These are phyloP conservation scores for Hybos culiciformis DNA, from an alignment of 2,888 invertebrate genomes.

Conservation along the genomic window DNA sequence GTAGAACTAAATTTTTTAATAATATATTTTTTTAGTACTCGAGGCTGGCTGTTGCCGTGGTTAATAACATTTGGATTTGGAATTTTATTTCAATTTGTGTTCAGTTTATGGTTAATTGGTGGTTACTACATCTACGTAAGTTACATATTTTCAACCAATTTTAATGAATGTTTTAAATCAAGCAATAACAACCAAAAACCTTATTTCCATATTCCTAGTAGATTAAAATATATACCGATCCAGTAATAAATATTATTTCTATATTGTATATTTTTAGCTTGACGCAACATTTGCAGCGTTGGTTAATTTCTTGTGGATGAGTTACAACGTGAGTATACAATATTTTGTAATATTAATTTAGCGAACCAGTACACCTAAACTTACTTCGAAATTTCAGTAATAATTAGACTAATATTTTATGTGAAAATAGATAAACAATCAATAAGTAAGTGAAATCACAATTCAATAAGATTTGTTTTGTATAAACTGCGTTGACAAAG, in stretches of 20 bases:
- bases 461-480: too few species aligned
- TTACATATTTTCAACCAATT: constrained; percentile 17
- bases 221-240: not conserved
- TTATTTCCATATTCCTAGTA: too few species aligned
- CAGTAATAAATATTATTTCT: constrained; percentile 5
- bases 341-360: not conserved
- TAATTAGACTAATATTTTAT: too few species aligned
- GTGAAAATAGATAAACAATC: too few species aligned
- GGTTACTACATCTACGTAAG: constrained; percentile 87
- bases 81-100: constrained; percentile 60
- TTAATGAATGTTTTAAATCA: too few species aligned
- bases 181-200: too few species aligned
- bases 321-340: constrained; percentile 60
- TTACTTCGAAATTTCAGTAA: too few species aligned
- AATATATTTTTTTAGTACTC: constrained; percentile 43
- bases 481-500: too few species aligned
- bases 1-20: too few species aligned
- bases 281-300: constrained; percentile 65
- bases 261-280: constrained; percentile 43
- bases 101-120: constrained; percentile 73
- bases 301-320: constrained; percentile 68
- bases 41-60: constrained; percentile 77
- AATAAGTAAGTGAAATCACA: too few species aligned
- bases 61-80: constrained; percentile 51
- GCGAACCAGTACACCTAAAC: too few species aligned